Evolutionary conservation across 1,140 invertebrate species (phyloP).

Genomic region (Bombus cullumanus): DNA sequence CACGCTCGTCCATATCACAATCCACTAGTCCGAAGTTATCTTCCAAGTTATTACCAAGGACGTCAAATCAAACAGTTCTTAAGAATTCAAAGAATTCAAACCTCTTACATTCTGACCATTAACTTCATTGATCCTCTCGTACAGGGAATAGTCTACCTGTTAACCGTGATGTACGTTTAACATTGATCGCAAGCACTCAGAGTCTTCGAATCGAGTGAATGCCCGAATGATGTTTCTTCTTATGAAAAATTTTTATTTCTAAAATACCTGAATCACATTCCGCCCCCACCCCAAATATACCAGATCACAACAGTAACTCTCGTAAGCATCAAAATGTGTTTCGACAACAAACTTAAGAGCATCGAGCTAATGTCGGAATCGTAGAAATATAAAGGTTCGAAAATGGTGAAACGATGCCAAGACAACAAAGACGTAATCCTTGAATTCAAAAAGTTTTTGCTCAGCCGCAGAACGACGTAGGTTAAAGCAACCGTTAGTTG

Average conservation of each 20-base stretch:
- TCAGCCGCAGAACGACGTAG: conserved; percentile 32
- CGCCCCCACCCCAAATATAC: no score
- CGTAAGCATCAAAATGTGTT: background rate
- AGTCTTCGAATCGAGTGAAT: background rate
- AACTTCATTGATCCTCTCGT: background rate
- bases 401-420: no score
- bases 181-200: background rate
- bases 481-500: conserved; percentile 45
- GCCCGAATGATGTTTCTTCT: background rate
- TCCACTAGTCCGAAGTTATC: background rate
- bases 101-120: background rate
- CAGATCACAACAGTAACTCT: no score
- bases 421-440: background rate
- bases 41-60: background rate
- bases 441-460: conserved; percentile 24
- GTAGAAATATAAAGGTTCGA: background rate
- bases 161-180: background rate
- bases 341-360: background rate
- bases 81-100: background rate
- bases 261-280: no score
- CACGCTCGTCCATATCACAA: no score
- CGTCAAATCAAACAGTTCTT: no score
- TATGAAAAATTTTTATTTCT: background rate
- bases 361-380: background rate
- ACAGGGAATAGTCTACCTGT: background rate